phyloP scores from a whole-genome alignment of 2,888 invertebrate species.

The Drosophila nr. fundita region DNA sequence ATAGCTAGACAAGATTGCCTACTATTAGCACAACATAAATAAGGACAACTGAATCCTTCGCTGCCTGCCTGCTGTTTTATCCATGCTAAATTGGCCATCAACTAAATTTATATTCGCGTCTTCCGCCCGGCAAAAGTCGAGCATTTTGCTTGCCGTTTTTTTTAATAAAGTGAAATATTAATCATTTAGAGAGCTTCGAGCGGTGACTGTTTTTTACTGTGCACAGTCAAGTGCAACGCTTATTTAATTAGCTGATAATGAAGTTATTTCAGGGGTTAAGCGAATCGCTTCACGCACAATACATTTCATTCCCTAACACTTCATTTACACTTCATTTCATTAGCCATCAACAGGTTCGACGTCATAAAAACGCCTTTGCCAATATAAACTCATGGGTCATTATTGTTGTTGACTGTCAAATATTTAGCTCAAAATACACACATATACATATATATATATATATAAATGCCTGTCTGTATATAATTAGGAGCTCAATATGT shows the following conservation, averaged over 20 bases:
- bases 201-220: background rate
- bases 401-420: background rate
- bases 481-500: too few species aligned
- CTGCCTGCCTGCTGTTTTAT: conserved; percentile 27
- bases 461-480: too few species aligned
- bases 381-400: background rate
- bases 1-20: conserved; percentile 39
- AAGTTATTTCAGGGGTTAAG: conserved; percentile 53
- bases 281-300: conserved; percentile 35
- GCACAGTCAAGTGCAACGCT: conserved; percentile 12
- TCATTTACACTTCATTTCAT: conserved; percentile 25
- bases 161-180: conserved; percentile 50
- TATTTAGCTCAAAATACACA: background rate
- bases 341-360: conserved; percentile 61
- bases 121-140: conserved; percentile 25
- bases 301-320: conserved; percentile 10
- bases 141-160: background rate
- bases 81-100: conserved; percentile 16
- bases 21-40: conserved; percentile 66
- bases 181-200: conserved; percentile 41
- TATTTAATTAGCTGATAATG: conserved; percentile 68
- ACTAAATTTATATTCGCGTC: conserved; percentile 27
- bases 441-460: background rate
- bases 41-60: conserved; percentile 38
- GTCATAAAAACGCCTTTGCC: background rate